Conservation (phyloP, 2,797 vertebrate genomes). For the Otolemur crassicaudatus region DNA sequence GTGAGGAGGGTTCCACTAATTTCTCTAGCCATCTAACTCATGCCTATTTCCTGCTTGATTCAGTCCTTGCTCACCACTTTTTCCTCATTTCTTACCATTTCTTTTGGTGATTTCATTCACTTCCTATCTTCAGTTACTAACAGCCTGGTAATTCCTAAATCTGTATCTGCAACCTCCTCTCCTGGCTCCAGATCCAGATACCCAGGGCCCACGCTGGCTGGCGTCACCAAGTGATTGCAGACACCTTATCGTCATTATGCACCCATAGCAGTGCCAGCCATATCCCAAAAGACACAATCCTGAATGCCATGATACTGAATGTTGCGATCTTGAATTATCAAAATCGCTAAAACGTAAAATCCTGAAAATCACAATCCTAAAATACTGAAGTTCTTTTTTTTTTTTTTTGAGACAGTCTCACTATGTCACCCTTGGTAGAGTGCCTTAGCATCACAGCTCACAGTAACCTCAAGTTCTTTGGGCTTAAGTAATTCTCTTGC, state of each 20-base stretch:
- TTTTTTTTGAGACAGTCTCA: no score
- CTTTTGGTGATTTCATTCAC: background rate
- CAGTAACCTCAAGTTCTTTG: no score
- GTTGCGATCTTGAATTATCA: background rate
- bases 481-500: no score
- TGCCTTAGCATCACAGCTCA: no score
- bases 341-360: background rate
- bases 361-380: background rate
- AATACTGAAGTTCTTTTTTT: background rate
- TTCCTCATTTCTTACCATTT: background rate
- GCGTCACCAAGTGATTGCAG: background rate
- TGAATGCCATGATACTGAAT: background rate
- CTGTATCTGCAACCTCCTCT: background rate
- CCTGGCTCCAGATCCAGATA: background rate
- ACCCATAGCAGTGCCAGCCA: background rate
- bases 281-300: background rate
- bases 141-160: background rate
- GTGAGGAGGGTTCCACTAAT: no score
- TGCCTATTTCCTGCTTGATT: background rate
- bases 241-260: background rate
- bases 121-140: background rate
- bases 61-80: background rate
- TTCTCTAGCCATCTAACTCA: background rate
- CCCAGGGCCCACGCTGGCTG: background rate
- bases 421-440: no score